Evolutionary conservation across 2,888 invertebrate genomes (phyloP).

Genomic region (Polyploca ridens): DNA sequence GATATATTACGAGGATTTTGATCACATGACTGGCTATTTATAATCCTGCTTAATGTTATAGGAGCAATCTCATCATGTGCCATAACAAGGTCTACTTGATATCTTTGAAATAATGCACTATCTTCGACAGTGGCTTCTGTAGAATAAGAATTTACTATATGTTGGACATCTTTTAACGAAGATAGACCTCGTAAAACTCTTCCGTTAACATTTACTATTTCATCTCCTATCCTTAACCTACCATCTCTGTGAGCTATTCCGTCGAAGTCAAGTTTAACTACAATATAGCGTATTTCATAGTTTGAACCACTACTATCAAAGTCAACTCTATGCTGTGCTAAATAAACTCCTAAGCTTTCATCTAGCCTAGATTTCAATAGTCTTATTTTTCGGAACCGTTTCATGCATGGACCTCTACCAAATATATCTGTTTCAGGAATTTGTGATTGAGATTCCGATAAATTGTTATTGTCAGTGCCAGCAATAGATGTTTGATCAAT

Average conservation of each 20-base stretch:
- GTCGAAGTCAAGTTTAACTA: conserved; percentile 86
- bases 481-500: conserved; percentile 63
- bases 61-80: conserved; percentile 87
- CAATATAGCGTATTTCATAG: conserved; percentile 86
- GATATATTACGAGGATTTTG: conserved; percentile 48
- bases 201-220: conserved; percentile 95
- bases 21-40: conserved; percentile 66
- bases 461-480: conserved; percentile 55
- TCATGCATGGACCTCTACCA: conserved; percentile 85
- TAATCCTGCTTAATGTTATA: conserved; percentile 75
- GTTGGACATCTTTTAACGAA: conserved; percentile 86
- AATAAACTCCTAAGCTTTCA: conserved; percentile 88
- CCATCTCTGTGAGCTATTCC: conserved; percentile 91
- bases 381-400: conserved; percentile 87
- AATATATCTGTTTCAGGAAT: conserved; percentile 69
- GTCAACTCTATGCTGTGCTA: conserved; percentile 87
- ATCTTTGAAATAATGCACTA: conserved; percentile 69
- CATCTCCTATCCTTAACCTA: conserved; percentile 92
- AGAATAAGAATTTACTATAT: conserved; percentile 82
- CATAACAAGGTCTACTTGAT: conserved; percentile 86
- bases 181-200: conserved; percentile 90
- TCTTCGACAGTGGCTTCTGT: conserved; percentile 73
- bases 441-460: conserved; percentile 61
- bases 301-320: conserved; percentile 79
- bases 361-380: conserved; percentile 87